These are phyloP conservation scores for Ceratoteleas bidentatus DNA, from an alignment of 1,140 invertebrate species.

Conservation along the genomic window DNA sequence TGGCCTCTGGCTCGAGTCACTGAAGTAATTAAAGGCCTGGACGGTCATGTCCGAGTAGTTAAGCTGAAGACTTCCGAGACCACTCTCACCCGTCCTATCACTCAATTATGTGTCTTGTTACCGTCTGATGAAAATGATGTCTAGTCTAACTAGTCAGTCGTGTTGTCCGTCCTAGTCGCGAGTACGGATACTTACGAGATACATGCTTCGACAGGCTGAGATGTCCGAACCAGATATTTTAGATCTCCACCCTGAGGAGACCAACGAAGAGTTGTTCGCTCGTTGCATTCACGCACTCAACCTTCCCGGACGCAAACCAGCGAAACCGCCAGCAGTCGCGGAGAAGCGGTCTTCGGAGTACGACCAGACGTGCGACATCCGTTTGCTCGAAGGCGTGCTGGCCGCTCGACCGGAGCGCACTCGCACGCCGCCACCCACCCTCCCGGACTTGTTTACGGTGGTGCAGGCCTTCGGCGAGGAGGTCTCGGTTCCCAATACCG, in stretches of 20 bases:
- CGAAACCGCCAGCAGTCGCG: too few relatives aligned
- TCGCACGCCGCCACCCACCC: background rate
- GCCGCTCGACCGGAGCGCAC: too few relatives aligned
- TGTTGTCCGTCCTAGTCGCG: too few relatives aligned
- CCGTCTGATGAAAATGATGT: too few relatives aligned
- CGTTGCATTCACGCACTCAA: background rate
- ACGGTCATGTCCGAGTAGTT: background rate
- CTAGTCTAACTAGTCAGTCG: too few relatives aligned
- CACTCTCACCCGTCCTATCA: background rate
- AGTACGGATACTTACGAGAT: too few relatives aligned
- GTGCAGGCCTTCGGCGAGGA: background rate
- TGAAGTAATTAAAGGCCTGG: background rate
- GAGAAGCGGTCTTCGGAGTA: background rate
- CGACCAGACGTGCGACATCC: background rate
- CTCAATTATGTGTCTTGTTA: background rate
- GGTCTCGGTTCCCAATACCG: background rate
- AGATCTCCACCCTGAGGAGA: background rate
- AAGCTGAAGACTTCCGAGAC: background rate
- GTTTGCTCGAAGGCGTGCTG: too few relatives aligned
- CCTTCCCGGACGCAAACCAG: background rate
- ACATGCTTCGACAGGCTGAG: too few relatives aligned
- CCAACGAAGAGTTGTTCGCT: background rate
- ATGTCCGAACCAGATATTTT: background rate
- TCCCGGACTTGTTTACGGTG: background rate
- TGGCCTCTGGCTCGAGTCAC: conserved; percentile 1